Evolutionary conservation across 2,888 invertebrate species (phyloP).

Genomic region (Autographa pulchrina): DNA sequence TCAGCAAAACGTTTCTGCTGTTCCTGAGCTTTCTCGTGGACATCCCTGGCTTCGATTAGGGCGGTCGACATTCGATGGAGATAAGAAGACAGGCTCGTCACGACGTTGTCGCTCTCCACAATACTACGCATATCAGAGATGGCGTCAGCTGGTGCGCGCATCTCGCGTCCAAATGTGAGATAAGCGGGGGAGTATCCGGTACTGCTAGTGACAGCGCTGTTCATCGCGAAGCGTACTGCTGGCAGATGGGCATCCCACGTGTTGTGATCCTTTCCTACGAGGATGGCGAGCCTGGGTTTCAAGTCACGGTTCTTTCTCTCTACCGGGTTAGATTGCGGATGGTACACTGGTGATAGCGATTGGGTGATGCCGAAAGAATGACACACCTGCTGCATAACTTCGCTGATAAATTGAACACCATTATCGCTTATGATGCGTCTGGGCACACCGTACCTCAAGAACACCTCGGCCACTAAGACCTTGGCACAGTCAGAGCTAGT

Average conservation of each 20-base stretch:
- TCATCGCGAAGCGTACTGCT: constrained; percentile 16
- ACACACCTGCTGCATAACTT: constrained; percentile 19
- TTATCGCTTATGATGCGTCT: constrained; percentile 21
- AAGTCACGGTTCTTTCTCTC: constrained; percentile 20
- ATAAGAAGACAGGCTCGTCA: constrained; percentile 9
- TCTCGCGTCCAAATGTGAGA: constrained; percentile 2
- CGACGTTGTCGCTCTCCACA: constrained; percentile 8
- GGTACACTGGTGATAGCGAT: constrained; percentile 13
- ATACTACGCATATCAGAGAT: constrained; percentile 7
- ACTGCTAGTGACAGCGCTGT: constrained; percentile 9
- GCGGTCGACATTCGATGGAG: background rate
- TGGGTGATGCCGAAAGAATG: constrained; percentile 14
- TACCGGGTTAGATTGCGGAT: constrained; percentile 19
- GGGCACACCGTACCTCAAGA: constrained; percentile 18
- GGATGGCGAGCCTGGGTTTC: constrained; percentile 12
- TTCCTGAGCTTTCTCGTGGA: background rate
- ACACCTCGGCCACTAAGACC: background rate
- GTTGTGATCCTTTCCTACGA: constrained; percentile 13
- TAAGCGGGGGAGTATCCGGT: background rate
- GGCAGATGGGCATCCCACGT: constrained; percentile 11
- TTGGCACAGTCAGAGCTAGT: constrained; percentile 13
- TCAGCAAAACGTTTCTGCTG: background rate
- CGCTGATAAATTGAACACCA: constrained; percentile 1
- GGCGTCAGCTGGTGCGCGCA: constrained; percentile 5
- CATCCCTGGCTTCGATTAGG: background rate